Conservation (phyloP, 2,797 vertebrate genomes). For the Sebastes flavidus region DNA sequence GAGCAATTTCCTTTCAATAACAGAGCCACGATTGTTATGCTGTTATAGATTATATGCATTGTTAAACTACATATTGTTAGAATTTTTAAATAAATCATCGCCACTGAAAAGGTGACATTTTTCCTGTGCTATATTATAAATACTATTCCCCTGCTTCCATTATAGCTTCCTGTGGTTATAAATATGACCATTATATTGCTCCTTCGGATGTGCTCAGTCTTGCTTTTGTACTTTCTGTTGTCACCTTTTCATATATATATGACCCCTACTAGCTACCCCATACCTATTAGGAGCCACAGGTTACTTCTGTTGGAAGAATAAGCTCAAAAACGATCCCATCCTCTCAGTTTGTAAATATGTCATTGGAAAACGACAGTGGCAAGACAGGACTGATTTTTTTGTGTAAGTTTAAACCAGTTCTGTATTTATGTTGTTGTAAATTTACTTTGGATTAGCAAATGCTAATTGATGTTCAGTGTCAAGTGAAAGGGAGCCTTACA, state of each 20-base stretch:
- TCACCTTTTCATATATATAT: background rate
- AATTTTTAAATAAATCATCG: background rate
- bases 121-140: background rate
- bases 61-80: background rate
- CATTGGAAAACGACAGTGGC: background rate
- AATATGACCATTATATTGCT: background rate
- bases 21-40: background rate
- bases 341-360: background rate
- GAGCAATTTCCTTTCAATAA: background rate
- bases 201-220: background rate
- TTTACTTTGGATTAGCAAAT: background rate
- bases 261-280: too few species aligned
- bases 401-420: background rate
- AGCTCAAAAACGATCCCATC: background rate
- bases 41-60: background rate
- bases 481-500: background rate
- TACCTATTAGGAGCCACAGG: background rate
- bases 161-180: background rate
- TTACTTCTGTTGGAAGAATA: background rate
- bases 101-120: background rate
- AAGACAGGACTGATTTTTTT: background rate
- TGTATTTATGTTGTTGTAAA: background rate
- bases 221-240: background rate
- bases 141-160: background rate
- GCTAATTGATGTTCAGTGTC: background rate